phyloP scores from a whole-genome alignment of 2,797 vertebrate species.

The Karalla daura region DNA sequence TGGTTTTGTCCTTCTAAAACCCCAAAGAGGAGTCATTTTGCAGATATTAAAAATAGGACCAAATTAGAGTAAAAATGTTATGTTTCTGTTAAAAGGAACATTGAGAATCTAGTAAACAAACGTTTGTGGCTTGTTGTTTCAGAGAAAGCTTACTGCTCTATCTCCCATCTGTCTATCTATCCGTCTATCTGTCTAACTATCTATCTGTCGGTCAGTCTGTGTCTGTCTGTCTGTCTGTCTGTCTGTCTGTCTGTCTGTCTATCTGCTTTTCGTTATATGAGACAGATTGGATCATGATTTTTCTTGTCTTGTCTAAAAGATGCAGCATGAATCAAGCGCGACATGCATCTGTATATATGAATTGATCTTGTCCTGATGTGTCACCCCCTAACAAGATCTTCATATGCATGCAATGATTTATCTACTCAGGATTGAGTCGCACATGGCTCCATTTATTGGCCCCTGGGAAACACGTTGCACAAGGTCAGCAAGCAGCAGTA shows the following conservation, averaged over 20 bases:
- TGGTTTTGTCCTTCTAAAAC: too few species aligned
- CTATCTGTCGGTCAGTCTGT: too few species aligned
- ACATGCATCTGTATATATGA: not conserved
- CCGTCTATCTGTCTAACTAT: too few species aligned
- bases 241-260: not conserved
- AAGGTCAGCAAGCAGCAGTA: conserved; percentile 27
- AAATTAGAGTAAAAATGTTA: too few species aligned
- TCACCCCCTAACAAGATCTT: not conserved
- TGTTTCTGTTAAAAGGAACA: too few species aligned
- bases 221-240: too few species aligned
- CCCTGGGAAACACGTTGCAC: conserved; percentile 26
- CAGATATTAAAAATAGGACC: too few species aligned
- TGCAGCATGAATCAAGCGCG: not conserved
- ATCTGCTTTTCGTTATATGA: not conserved
- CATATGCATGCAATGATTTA: not conserved
- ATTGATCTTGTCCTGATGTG: not conserved
- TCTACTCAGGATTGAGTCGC: not conserved
- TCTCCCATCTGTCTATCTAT: too few species aligned
- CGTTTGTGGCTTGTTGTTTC: too few species aligned
- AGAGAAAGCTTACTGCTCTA: too few species aligned
- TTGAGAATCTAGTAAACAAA: too few species aligned
- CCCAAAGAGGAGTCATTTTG: too few species aligned
- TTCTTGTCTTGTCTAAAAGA: not conserved
- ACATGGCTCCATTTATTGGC: conserved; percentile 52
- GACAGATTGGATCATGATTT: not conserved